These are phyloP conservation scores for Macroramphosus scolopax DNA, from an alignment of 2,797 vertebrate genomes.

Conservation along the genomic window DNA sequence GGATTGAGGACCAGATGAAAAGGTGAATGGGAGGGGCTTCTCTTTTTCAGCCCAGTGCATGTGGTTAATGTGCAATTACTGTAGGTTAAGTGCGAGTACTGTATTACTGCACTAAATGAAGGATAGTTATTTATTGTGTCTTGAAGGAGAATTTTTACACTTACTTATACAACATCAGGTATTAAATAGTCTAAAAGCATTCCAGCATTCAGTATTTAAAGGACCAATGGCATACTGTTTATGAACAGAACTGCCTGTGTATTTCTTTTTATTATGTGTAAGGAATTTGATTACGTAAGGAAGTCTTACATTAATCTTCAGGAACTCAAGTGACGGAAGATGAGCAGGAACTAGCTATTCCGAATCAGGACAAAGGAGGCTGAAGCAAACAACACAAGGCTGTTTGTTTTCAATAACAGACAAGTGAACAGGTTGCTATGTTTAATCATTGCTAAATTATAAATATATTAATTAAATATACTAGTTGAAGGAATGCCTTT, in stretches of 20 bases:
- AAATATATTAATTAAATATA: constrained; percentile 71
- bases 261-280: constrained; percentile 67
- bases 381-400: constrained; percentile 36
- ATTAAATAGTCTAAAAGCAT: constrained; percentile 78
- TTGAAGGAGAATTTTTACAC: constrained; percentile 68
- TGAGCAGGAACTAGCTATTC: constrained; percentile 48
- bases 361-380: constrained; percentile 53
- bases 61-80: constrained; percentile 83
- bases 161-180: constrained; percentile 75
- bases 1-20: too few relatives aligned
- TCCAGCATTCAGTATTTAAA: constrained; percentile 79
- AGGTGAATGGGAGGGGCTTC: constrained; percentile 14
- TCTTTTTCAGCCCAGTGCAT: constrained; percentile 67
- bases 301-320: constrained; percentile 63
- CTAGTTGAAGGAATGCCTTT: constrained; percentile 47
- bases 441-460: constrained; percentile 69
- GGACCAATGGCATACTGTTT: constrained; percentile 74
- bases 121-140: constrained; percentile 79
- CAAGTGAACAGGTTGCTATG: constrained; percentile 28
- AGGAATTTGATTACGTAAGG: constrained; percentile 39
- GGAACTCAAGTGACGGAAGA: constrained; percentile 45
- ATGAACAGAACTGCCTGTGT: constrained; percentile 55
- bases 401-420: not conserved
- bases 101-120: constrained; percentile 79
- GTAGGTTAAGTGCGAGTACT: constrained; percentile 80